These are phyloP conservation scores for Proales similis DNA, from an alignment of 1,140 invertebrate genomes.

Conservation along the genomic window DNA sequence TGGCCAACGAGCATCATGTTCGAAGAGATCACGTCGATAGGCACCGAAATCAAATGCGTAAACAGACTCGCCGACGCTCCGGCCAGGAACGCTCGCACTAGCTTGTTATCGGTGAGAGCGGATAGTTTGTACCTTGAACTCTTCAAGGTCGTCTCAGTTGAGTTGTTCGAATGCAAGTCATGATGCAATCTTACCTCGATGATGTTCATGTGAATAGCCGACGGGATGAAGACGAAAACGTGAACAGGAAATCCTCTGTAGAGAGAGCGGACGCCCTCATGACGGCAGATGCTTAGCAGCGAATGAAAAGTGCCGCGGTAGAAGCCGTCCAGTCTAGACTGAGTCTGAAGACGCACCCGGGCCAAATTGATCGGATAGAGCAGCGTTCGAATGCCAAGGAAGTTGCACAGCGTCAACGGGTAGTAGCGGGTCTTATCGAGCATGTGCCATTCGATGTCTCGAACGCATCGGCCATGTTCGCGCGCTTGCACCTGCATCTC, in stretches of 20 bases:
- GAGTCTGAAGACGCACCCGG: conserved; percentile 80
- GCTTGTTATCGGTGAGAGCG: conserved; percentile 7
- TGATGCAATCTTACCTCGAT: conserved; percentile 80
- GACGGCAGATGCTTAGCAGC: conserved; percentile 72
- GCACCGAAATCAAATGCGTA: conserved; percentile 88
- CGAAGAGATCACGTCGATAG: conserved; percentile 89
- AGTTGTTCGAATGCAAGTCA: conserved; percentile 59
- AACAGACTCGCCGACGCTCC: conserved; percentile 82
- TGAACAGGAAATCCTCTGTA: conserved; percentile 93
- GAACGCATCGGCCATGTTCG: too few relatives aligned
- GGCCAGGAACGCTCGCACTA: conserved; percentile 57
- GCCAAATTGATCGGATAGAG: conserved; percentile 92
- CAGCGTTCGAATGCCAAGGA: conserved; percentile 75
- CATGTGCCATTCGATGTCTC: conserved; percentile 92
- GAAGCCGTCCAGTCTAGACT: conserved; percentile 49
- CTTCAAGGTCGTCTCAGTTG: background rate
- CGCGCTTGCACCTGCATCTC: too few relatives aligned
- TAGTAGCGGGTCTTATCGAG: conserved; percentile 88
- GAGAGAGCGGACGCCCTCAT: conserved; percentile 77
- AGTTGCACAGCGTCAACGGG: conserved; percentile 79
- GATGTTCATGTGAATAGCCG: conserved; percentile 82
- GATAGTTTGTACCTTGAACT: conserved; percentile 15
- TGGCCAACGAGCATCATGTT: conserved; percentile 85
- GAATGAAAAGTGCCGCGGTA: conserved; percentile 82
- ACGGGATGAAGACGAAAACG: conserved; percentile 70